Conservation (phyloP, 2,113 vertebrate species). For the Heliornis fulica region DNA sequence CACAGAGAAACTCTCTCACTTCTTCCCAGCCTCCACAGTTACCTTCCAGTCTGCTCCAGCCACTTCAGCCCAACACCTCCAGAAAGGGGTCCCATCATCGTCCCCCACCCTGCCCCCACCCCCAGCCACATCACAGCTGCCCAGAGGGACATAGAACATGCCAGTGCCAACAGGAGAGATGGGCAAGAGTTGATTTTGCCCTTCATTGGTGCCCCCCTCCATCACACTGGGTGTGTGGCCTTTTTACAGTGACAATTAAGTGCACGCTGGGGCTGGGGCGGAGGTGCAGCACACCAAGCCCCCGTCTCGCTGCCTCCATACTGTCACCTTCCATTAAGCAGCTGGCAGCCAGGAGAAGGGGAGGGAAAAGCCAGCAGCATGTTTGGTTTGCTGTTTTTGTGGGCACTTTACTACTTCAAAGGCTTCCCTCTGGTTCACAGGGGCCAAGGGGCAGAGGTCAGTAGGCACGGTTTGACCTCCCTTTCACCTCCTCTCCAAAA, state of each 20-base stretch:
- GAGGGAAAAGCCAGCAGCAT: neutral
- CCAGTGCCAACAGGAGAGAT: accelerated
- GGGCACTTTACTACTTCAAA: constrained; percentile 59
- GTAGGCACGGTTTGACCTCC: constrained; percentile 51
- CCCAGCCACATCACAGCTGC: accelerated
- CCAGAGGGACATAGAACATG: accelerated
- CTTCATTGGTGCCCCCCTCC: accelerated
- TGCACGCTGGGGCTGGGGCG: neutral
- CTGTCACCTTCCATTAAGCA: constrained; percentile 41
- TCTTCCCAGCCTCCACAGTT: neutral
- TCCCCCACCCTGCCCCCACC: too few species aligned
- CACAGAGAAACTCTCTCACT: neutral
- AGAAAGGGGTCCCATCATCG: accelerated
- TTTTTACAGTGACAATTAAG: neutral
- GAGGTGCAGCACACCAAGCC: neutral
- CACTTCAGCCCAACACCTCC: neutral
- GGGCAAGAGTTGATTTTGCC: neutral
- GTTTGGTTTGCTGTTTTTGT: constrained; percentile 56
- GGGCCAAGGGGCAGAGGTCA: constrained; percentile 59
- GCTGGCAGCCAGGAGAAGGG: neutral
- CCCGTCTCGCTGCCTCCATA: neutral
- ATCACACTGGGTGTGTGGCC: neutral
- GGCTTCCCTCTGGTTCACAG: constrained; percentile 57
- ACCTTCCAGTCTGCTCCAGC: neutral
- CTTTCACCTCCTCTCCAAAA: constrained; percentile 47